Evolutionary conservation across 2,888 invertebrate genomes (phyloP), one percentile per base, ranked within the genome.

Genomic region (Drosophila meridionalis): DNA sequence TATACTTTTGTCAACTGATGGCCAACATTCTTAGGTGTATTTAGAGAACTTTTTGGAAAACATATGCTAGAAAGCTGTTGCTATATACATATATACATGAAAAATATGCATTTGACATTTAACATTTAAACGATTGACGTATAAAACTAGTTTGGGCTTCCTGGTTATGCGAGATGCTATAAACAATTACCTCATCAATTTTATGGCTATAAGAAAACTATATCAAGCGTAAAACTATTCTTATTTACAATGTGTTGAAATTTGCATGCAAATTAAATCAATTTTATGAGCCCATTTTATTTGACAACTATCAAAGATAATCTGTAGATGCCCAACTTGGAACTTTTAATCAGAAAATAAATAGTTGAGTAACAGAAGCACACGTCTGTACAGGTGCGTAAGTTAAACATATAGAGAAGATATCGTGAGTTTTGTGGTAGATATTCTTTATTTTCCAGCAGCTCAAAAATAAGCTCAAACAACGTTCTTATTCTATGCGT

Each of bases 391-490:
- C 34, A 34, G 8, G 5, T 38, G 38, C 1, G 30, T 32, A 14
- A 6, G 7, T 38, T 26, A 7, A n/a, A 20, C 20, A 20, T 43
- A 32, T 34, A 56, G 14, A 32, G 8, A 45, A 45, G 2, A n/a
- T 26, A 45, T 32, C 14, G 32, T 34, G 8, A 2, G 2, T 34
- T 14, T 26, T 34, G 40, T 40, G 57, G 38, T 57, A 58, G 14
- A 55, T 43, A 36, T 32, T 80, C 65, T 78, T 71, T 75, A 30
- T 42, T 42, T 76, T 67, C 34, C 70, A 75, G 45, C 53, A 78
- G 71, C 80, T 76, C 28, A 52, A 75, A 75, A 63, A 64, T 61
- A 34, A 80, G 80, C 80, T 62, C 8, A 34, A 60, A 20, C 14
- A 55, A 64, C 36, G 32, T 11, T 26, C 8, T 30, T 30, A 65